phyloP scores from a whole-genome alignment of 2,113 vertebrate genomes.

The Chelonoidis abingdonii region DNA sequence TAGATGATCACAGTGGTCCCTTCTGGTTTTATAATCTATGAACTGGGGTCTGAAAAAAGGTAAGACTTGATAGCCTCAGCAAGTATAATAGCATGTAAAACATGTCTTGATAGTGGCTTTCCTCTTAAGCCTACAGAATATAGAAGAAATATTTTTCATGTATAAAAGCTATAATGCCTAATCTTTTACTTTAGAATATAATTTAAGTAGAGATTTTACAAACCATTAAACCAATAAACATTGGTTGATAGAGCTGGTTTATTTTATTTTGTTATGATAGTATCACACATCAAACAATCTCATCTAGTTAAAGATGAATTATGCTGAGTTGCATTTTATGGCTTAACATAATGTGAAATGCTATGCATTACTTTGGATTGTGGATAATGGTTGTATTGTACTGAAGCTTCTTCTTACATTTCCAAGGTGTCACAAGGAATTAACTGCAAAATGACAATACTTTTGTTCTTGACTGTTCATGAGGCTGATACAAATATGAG shows the following conservation, averaged over 20 bases:
- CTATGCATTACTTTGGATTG: neutral
- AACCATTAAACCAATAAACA: neutral
- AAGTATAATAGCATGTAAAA: neutral
- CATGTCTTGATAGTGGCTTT: neutral
- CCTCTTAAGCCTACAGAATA: neutral
- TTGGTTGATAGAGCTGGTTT: neutral
- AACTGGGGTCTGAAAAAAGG: neutral
- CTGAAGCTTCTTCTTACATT: conserved; percentile 4
- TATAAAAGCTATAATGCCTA: neutral
- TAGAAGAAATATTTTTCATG: neutral
- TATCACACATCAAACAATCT: neutral
- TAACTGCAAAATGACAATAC: neutral
- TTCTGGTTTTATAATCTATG: neutral
- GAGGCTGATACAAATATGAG: neutral
- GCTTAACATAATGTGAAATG: neutral
- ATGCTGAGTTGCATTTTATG: neutral
- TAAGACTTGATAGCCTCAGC: neutral
- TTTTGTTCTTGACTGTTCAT: neutral
- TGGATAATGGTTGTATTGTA: neutral
- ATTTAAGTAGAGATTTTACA: conserved; percentile 2
- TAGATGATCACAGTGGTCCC: neutral
- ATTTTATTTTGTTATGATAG: conserved; percentile 3
- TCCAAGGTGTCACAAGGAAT: neutral
- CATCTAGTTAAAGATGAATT: neutral
- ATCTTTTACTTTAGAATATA: neutral